These are phyloP conservation scores for Glossosoma conforme DNA, from an alignment of 1,140 invertebrate species.

Conservation along the genomic window DNA sequence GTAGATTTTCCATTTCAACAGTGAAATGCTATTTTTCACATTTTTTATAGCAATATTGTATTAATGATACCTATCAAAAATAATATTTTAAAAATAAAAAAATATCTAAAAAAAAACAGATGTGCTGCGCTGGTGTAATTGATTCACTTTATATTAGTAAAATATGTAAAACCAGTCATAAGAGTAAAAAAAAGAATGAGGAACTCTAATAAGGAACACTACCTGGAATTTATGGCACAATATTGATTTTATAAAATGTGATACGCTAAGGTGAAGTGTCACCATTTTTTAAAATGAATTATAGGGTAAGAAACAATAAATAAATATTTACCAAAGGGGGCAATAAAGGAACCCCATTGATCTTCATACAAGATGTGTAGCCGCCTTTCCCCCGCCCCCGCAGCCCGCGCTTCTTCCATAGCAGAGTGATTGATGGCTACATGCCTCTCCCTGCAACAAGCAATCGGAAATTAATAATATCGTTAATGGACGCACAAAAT, in stretches of 20 bases:
- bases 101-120: too few species aligned
- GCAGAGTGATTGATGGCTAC: constrained; percentile 10
- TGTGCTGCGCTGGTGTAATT: too few species aligned
- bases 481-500: constrained; percentile 11
- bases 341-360: constrained; percentile 57
- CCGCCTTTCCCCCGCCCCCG: constrained; percentile 6
- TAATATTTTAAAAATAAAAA: too few species aligned
- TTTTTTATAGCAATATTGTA: too few species aligned
- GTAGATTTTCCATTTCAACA: too few species aligned
- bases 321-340: constrained; percentile 54
- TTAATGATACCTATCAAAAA: too few species aligned
- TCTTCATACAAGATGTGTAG: constrained; percentile 57
- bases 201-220: too few species aligned
- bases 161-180: too few species aligned
- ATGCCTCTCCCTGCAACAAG: constrained; percentile 13
- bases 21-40: too few species aligned
- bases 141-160: too few species aligned
- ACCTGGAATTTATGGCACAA: too few species aligned
- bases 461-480: constrained; percentile 14
- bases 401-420: constrained; percentile 48
- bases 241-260: not conserved
- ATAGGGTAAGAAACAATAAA: not conserved
- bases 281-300: not conserved
- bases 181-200: too few species aligned
- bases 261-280: not conserved